Conservation (phyloP, 2,113 vertebrate genomes). For the Ciconia boyciana region DNA sequence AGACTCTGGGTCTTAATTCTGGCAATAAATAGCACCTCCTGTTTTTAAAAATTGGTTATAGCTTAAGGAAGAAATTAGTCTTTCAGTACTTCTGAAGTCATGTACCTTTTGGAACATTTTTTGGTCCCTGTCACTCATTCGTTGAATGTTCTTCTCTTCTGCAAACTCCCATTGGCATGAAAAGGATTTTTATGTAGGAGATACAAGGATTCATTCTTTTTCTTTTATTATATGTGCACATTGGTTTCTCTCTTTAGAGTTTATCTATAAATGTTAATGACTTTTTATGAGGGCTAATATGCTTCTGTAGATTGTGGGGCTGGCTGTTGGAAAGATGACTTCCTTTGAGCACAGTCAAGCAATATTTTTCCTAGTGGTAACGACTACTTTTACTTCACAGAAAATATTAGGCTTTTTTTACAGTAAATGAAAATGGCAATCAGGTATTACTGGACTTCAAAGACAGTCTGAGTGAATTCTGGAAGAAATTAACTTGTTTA, state of each 20-base stretch:
- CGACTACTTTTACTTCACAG: background rate
- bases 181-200: background rate
- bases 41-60: background rate
- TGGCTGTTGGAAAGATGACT: background rate
- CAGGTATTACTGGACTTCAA: background rate
- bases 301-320: background rate
- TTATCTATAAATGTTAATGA: background rate
- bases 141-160: background rate
- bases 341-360: background rate
- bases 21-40: background rate
- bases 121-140: background rate
- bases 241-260: background rate
- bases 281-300: background rate
- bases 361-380: background rate
- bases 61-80: background rate
- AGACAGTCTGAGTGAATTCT: background rate
- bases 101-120: background rate
- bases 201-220: background rate
- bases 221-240: fast-evolving
- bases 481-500: constrained; percentile 3
- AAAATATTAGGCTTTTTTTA: background rate
- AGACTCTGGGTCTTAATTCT: background rate
- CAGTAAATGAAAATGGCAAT: background rate
- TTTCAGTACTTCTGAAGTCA: background rate
- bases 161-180: background rate